Base-by-base conservation (phyloP, 1,140 invertebrate genomes). In the Drosophila watanabei region DNA sequence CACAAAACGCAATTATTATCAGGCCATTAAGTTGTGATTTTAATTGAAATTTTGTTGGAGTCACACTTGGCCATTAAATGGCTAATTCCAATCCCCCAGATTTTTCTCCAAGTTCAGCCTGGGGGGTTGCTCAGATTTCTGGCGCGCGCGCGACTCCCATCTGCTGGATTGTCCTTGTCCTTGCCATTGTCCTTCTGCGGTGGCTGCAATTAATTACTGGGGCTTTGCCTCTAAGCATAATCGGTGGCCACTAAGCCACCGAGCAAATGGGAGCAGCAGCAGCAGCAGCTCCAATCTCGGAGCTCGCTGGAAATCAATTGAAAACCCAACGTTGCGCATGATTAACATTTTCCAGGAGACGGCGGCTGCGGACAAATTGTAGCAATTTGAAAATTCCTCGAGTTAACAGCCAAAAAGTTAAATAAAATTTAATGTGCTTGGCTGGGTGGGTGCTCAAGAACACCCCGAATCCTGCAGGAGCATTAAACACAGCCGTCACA, bases 381-480 rank as follows among this genome's bases (percentile, higher is more conserved):
- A 82, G 76, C 86, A 80, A 86, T 86, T 85, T 90, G 33, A 54
- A 86, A 90, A 90, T 90, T 90, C 86, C 86, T 66, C 79, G 84
- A 90, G 82, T 90, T 90, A 75, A 75, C 45, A 54, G 69, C 39
- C 82, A 71, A 80, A 58, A 82, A 86, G 86, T 82, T 90, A 80
- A 86, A 90, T 86, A 77, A 86, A 86, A 90, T 86, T 90, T 80
- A 90, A 90, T 90, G 86, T 90, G 79, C 66, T 52, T 45, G 43
- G 30, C 58, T 57, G 58, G 35, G 59, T 68, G 78, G 35, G 59
- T 68, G 78, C 85, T 84, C 80, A 76, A 41, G 54, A 66, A 82
- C 82, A 79, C 56, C 82, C 54, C 51, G 32, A 45, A 37, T 64
- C 59, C 69, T 75, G 59, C 61, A 33, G 35, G 37, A 73, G 65